phyloP scores from a whole-genome alignment of 2,888 invertebrate species.

The Electrophaes corylata region DNA sequence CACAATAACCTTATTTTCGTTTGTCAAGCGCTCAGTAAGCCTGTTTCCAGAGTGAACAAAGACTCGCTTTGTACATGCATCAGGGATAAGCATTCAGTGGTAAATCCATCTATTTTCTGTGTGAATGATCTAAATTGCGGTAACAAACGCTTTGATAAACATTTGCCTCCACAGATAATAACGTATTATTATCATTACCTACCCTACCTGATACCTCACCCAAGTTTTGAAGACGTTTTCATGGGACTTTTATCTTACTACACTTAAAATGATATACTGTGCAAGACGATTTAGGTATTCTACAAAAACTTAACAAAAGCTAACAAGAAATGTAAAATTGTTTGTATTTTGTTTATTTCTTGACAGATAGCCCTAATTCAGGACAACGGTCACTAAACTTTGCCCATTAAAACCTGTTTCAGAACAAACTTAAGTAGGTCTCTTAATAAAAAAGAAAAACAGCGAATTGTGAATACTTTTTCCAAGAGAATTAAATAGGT shows the following conservation, averaged over 20 bases:
- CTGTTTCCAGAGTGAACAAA: conserved; percentile 9
- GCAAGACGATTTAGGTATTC: too few relatives aligned
- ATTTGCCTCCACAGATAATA: too few relatives aligned
- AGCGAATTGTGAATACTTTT: conserved; percentile 9
- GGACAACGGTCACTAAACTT: conserved; percentile 25
- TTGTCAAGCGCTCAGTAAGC: conserved; percentile 11
- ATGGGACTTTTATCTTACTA: background rate
- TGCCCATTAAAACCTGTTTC: conserved; percentile 23
- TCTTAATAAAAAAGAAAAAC: background rate
- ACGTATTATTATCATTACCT: too few relatives aligned
- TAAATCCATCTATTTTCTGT: background rate
- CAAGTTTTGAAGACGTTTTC: too few relatives aligned
- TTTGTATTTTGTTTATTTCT: conserved; percentile 4
- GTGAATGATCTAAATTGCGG: background rate
- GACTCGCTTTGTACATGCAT: background rate
- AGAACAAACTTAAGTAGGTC: conserved; percentile 25
- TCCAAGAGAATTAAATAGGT: conserved; percentile 42
- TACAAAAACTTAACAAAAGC: conserved; percentile 1
- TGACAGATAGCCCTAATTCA: conserved; percentile 17
- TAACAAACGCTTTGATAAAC: background rate
- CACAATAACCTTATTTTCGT: conserved; percentile 4
- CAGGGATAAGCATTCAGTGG: background rate
- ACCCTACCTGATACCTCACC: too few relatives aligned
- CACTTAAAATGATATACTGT: background rate
- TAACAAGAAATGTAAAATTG: background rate